Base-by-base conservation (phyloP, 2,797 vertebrate genomes). In the Gobionotothen gibberifrons region DNA sequence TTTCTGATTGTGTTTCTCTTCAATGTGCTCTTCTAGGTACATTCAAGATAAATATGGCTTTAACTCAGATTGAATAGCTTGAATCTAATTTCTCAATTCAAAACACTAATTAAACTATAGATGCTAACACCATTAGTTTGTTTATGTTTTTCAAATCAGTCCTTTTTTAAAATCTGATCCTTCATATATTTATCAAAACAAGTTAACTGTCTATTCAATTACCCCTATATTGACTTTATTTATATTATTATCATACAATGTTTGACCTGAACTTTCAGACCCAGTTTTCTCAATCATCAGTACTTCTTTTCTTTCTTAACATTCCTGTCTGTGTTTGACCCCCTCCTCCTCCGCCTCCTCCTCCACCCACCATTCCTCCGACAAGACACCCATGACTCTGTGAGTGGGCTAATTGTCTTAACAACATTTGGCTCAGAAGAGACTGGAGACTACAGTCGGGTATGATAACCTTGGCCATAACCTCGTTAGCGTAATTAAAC, bases 401-500 rank as follows among this genome's bases (percentile, higher is more conserved):
- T 86, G 72, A 87, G 77, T 44, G 69, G 80, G 71, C 75, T 91
- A 90, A 93, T 87, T 86, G 79, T 84, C 86, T 75, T 87, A 87
- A 92, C 87, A 74, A 63, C 36, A 52, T 88, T 89, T 87, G 86
- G 81, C 80, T 85, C 72, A 26, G 66, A 40, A 32, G 62, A 72
- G 78, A 81, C 78, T 11, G 44, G 32, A 81, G 75, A 81, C 81
- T 42, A 64, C 66, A 56, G 82, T 67, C 69, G 74, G 71, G 13
- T 75, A 76, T 68, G 66, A 83, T 81, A 82, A 88, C 86, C 85
- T 84, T 80, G 81, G 79, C 79, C 70, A 39, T 92, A 91, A 93
- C 85, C 65, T 80, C 11, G 79, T 94, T 92, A 92, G 85, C 10
- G 40, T 81, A 86, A 88, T 90, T 84, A 76, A 85, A 87, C 79